Percentiles rank a stretch among this genome's conserved stretches.
phyloP scores from a whole-genome alignment of 2,888 invertebrate genomes.

The Tuberolachnus salignus region DNA sequence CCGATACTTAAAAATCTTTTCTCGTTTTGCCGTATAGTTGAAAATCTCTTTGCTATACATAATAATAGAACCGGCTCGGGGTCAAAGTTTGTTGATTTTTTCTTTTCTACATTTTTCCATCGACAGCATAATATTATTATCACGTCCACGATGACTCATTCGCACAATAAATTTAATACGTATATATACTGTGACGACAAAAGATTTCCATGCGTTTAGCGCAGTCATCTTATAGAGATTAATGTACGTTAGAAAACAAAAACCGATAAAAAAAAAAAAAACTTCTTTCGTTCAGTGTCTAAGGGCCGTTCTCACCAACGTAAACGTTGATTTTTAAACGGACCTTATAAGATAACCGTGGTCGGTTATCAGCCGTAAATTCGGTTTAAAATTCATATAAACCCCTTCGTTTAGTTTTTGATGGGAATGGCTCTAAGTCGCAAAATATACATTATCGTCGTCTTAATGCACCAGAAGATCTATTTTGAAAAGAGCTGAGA shows the following conservation, averaged over 20 bases:
- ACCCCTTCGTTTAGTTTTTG: too few species aligned
- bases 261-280: not conserved
- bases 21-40: not conserved
- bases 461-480: not conserved
- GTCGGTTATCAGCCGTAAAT: too few species aligned
- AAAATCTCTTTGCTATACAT: not conserved
- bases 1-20: too few species aligned
- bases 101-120: not conserved
- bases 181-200: not conserved
- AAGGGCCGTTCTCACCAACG: too few species aligned
- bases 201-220: constrained; percentile 4
- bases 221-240: constrained; percentile 25
- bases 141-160: constrained; percentile 20
- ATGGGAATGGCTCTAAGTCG: too few species aligned
- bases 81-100: constrained; percentile 22
- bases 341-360: too few species aligned
- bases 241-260: not conserved
- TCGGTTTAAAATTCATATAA: too few species aligned
- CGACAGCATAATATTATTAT: not conserved
- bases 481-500: not conserved
- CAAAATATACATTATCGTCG: not conserved
- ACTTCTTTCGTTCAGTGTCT: not conserved
- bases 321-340: too few species aligned
- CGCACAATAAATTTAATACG: not conserved
- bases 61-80: not conserved